Evolutionary conservation across 2,113 vertebrate species (phyloP).

Genomic region (Pterophyllum scalare): DNA sequence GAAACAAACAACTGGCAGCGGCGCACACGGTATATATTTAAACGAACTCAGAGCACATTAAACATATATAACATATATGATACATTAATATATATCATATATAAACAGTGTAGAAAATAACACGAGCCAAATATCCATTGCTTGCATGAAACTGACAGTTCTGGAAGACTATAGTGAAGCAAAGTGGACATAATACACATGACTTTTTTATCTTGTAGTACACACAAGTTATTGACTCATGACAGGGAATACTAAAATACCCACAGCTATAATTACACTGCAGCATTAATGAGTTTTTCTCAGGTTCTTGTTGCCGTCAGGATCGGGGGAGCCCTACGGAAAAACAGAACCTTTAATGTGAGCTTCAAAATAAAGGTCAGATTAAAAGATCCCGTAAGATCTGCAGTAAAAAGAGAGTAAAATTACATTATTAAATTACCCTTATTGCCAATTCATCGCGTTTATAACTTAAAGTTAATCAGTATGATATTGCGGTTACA

Average conservation of each 20-base stretch:
- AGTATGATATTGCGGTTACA: neutral
- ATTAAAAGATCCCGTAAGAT: neutral
- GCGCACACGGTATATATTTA: neutral
- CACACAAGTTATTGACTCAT: too few species aligned
- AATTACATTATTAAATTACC: neutral
- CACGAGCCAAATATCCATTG: too few species aligned
- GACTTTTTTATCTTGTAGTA: too few species aligned
- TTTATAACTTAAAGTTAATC: neutral
- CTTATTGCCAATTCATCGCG: fast-evolving
- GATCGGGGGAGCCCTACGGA: neutral
- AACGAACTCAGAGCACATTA: too few species aligned
- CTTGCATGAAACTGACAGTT: too few species aligned
- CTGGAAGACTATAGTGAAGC: too few species aligned
- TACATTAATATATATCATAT: too few species aligned
- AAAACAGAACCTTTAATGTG: neutral
- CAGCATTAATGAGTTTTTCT: neutral
- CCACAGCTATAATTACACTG: neutral
- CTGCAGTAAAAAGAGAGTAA: neutral
- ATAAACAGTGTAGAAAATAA: too few species aligned
- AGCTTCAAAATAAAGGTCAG: slow-evolving; percentile 29
- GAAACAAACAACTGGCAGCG: neutral
- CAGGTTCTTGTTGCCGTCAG: neutral
- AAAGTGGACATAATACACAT: too few species aligned
- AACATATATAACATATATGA: too few species aligned
- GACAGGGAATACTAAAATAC: neutral